phyloP scores from a whole-genome alignment of 2,888 invertebrate genomes.

The Malacosoma neustria region DNA sequence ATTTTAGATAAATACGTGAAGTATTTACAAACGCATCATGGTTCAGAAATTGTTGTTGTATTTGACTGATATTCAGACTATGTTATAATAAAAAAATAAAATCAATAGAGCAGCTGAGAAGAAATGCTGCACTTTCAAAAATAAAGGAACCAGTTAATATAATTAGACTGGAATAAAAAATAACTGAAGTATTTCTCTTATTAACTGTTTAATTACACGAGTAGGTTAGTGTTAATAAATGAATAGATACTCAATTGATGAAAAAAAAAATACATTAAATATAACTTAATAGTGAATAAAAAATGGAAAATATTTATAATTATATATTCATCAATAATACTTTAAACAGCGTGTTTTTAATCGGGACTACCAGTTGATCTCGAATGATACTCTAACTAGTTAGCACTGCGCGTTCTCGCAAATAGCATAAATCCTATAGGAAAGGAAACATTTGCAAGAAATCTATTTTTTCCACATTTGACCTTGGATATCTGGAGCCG shows the following conservation, averaged over 20 bases:
- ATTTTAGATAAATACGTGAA: conserved; percentile 8
- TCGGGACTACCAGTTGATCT: not conserved
- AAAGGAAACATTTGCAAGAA: not conserved
- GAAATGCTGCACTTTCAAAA: conserved; percentile 33
- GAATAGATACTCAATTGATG: too few species aligned
- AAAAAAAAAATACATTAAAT: too few species aligned
- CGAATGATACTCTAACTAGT: not conserved
- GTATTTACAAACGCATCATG: conserved; percentile 16
- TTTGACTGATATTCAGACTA: conserved; percentile 27
- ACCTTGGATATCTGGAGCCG: not conserved
- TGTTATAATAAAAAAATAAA: conserved; percentile 31
- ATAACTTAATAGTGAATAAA: too few species aligned
- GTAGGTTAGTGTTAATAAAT: too few species aligned
- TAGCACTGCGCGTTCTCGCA: not conserved
- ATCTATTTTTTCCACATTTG: not conserved
- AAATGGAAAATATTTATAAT: too few species aligned
- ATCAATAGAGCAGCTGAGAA: conserved; percentile 32
- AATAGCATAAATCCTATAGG: not conserved
- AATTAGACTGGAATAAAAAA: too few species aligned
- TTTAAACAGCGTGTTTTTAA: not conserved
- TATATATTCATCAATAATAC: not conserved
- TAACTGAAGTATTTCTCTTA: too few species aligned
- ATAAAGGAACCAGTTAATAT: too few species aligned
- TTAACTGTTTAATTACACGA: too few species aligned
- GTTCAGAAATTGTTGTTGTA: conserved; percentile 15